Percentiles rank a stretch among this genome's conserved stretches.
Evolutionary conservation across 2,888 invertebrate species (phyloP).

Genomic region (Drosophila helvetica): DNA sequence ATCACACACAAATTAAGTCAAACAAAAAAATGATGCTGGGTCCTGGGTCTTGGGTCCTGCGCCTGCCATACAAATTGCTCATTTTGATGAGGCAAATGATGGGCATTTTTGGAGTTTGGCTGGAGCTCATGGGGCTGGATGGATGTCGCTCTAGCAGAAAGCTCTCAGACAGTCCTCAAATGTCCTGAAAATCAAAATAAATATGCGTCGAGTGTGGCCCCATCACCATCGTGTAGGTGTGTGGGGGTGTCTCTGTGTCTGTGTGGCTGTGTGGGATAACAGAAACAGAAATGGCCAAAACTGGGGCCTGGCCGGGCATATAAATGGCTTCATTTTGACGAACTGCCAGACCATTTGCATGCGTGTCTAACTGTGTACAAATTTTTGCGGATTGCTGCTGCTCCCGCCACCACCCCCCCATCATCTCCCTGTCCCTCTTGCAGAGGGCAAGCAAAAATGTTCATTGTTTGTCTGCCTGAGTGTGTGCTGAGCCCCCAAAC

Average conservation of each 20-base stretch:
- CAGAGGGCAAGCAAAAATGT: slow-evolving; percentile 33
- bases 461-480: slow-evolving; percentile 34
- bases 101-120: slow-evolving; percentile 50
- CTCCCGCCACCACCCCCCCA: no score
- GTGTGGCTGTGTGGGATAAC: slow-evolving; percentile 6
- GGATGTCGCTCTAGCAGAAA: slow-evolving; percentile 14
- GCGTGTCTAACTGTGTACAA: slow-evolving; percentile 60
- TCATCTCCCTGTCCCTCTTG: background rate
- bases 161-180: slow-evolving; percentile 4
- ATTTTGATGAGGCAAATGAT: slow-evolving; percentile 70
- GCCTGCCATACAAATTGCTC: slow-evolving; percentile 55
- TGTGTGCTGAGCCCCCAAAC: background rate
- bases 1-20: no score
- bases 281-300: slow-evolving; percentile 15
- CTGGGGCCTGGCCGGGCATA: slow-evolving; percentile 56
- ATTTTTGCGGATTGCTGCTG: slow-evolving; percentile 50
- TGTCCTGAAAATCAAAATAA: slow-evolving; percentile 23
- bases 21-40: no score
- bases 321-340: slow-evolving; percentile 72
- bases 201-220: slow-evolving; percentile 17
- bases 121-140: slow-evolving; percentile 31
- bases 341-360: slow-evolving; percentile 66
- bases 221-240: background rate
- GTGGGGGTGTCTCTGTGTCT: background rate
- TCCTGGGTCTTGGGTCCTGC: background rate